A percentile compares a stretch with the other conserved stretches of the same genome.
Conservation (phyloP, 2,113 vertebrate genomes). For the Vanacampus margaritifer region DNA sequence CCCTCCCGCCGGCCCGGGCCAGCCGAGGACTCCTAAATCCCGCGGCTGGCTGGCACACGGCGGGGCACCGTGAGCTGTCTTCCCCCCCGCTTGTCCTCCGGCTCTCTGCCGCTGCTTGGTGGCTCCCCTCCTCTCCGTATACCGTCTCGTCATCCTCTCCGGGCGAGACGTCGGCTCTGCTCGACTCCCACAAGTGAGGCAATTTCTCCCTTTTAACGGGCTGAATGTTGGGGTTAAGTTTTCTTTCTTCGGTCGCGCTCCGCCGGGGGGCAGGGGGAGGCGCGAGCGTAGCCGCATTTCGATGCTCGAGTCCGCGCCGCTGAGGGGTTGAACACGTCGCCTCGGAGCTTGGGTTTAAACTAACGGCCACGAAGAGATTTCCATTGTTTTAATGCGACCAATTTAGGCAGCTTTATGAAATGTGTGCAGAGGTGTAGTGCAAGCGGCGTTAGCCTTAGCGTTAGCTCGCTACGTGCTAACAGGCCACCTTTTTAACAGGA, state of each 20-base stretch:
- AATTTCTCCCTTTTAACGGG: slow-evolving; percentile 4
- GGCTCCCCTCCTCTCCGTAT: neutral
- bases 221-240: slow-evolving; percentile 39
- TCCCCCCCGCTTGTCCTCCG: slow-evolving; percentile 25
- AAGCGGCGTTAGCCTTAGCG: slow-evolving; percentile 47
- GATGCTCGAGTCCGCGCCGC: slow-evolving; percentile 2
- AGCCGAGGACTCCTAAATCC: slow-evolving; percentile 59
- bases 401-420: slow-evolving; percentile 3
- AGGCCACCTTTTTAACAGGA: slow-evolving; percentile 40
- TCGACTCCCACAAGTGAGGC: slow-evolving; percentile 51
- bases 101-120: slow-evolving; percentile 16
- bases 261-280: slow-evolving; percentile 23
- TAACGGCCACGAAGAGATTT: neutral
- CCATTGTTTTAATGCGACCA: neutral
- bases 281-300: slow-evolving; percentile 42
- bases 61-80: slow-evolving; percentile 59
- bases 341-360: neutral
- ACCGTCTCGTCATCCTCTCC: neutral
- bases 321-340: neutral
- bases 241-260: slow-evolving; percentile 27
- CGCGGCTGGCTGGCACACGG: slow-evolving; percentile 70
- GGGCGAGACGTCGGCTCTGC: slow-evolving; percentile 33
- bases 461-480: slow-evolving; percentile 65
- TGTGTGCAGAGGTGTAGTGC: neutral
- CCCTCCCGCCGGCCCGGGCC: slow-evolving; percentile 60